These are phyloP conservation scores for Ricordea florida DNA, from an alignment of 92 coral and sea anemone genomes.

Conservation along the genomic window DNA sequence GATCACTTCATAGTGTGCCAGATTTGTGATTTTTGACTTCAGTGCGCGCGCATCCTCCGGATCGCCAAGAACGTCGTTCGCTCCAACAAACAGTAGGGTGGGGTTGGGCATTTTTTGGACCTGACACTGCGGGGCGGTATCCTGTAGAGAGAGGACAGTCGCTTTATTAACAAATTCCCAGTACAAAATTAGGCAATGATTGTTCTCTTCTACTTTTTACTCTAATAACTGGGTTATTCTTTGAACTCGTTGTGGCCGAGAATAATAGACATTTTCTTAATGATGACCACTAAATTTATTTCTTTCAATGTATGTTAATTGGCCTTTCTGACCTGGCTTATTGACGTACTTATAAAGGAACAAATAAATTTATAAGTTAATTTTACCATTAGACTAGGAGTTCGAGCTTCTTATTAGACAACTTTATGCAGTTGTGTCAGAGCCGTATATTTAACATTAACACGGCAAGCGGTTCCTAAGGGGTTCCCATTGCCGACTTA, in stretches of 20 bases:
- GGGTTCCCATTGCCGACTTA: too few relatives aligned
- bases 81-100: slow-evolving; percentile 76
- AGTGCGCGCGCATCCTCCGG: slow-evolving; percentile 67
- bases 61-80: slow-evolving; percentile 76
- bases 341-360: too few relatives aligned
- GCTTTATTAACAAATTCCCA: not conserved
- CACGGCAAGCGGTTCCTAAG: too few relatives aligned
- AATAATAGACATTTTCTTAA: too few relatives aligned
- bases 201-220: not conserved
- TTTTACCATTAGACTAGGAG: too few relatives aligned
- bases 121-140: slow-evolving; percentile 77
- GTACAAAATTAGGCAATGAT: not conserved
- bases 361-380: too few relatives aligned
- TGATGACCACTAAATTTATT: too few relatives aligned
- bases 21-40: slow-evolving; percentile 50
- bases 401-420: too few relatives aligned
- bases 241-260: too few relatives aligned
- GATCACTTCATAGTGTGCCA: slow-evolving; percentile 64
- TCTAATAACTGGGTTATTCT: not conserved
- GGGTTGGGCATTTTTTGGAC: slow-evolving; percentile 73
- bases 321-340: too few relatives aligned
- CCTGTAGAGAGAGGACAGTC: slow-evolving; percentile 18
- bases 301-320: not conserved
- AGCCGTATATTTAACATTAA: too few relatives aligned
- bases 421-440: too few relatives aligned